These are phyloP conservation scores for Liparis tanakae DNA, from an alignment of 2,797 vertebrate species.

Conservation along the genomic window DNA sequence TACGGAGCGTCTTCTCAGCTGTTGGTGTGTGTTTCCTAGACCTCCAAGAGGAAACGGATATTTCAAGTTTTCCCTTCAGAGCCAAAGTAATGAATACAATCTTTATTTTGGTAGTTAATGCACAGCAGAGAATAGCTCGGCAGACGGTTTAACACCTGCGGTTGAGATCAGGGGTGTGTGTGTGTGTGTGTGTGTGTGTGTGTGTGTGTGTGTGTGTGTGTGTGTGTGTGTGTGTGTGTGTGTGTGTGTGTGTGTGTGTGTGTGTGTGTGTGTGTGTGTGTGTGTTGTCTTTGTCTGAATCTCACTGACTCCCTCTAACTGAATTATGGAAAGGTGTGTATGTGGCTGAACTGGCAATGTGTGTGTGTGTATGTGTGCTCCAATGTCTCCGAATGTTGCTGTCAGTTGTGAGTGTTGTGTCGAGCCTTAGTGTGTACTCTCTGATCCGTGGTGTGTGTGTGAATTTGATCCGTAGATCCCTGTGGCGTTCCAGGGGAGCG, in stretches of 20 bases:
- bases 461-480: conserved; percentile 75
- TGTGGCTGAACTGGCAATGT: conserved; percentile 69
- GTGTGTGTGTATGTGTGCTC: conserved; percentile 20
- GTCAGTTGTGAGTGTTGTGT: conserved; percentile 49
- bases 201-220: conserved; percentile 52
- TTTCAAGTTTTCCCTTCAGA: conserved; percentile 5
- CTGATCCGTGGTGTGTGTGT: conserved; percentile 58
- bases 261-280: conserved; percentile 33
- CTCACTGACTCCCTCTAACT: conserved; percentile 68
- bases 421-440: conserved; percentile 57
- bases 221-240: conserved; percentile 51
- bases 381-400: conserved; percentile 34
- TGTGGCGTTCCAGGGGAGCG: conserved; percentile 72
- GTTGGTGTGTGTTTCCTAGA: not conserved
- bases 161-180: conserved; percentile 5
- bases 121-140: conserved; percentile 14
- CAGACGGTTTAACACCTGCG: conserved; percentile 9
- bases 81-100: conserved; percentile 15
- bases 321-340: conserved; percentile 76
- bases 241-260: not conserved
- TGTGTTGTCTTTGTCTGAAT: conserved; percentile 69
- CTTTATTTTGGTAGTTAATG: conserved; percentile 19
- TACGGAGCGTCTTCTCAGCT: not conserved
- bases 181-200: conserved; percentile 33
- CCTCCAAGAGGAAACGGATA: conserved; percentile 16